Evolutionary conservation across 2,797 vertebrate species (phyloP).

Genomic region (Anguilla marmorata): DNA sequence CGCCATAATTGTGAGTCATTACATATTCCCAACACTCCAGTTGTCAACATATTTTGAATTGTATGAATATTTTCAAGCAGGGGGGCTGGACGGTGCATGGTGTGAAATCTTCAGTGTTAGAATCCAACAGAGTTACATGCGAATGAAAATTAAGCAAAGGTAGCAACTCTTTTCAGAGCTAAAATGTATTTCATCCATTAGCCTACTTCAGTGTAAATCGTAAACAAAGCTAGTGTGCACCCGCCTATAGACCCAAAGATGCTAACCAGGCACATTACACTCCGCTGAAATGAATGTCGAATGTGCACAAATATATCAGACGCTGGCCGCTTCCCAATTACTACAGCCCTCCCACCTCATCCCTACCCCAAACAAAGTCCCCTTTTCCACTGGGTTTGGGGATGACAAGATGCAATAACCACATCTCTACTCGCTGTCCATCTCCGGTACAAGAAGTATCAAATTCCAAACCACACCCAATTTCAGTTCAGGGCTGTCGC

Average conservation of each 20-base stretch:
- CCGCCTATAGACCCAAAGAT: neutral
- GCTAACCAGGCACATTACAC: neutral
- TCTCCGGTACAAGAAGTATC: constrained; percentile 37
- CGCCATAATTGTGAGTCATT: neutral
- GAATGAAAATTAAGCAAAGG: neutral
- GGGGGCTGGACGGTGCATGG: neutral
- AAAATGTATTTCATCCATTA: neutral
- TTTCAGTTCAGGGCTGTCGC: constrained; percentile 34
- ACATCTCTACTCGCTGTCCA: constrained; percentile 14
- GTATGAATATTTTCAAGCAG: neutral
- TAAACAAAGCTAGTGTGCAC: neutral
- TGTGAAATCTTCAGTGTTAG: neutral
- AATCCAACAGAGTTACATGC: neutral
- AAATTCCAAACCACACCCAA: constrained; percentile 67
- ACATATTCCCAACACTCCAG: neutral
- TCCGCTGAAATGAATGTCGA: neutral
- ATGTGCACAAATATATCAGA: neutral
- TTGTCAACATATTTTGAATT: constrained; percentile 6
- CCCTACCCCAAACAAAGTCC: constrained; percentile 3
- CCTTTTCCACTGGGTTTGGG: neutral
- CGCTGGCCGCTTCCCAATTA: neutral
- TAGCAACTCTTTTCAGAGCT: neutral
- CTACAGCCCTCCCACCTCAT: neutral
- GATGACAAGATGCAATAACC: neutral
- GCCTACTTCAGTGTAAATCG: neutral